These are phyloP conservation scores for Agrotis segetum DNA, from an alignment of 2,888 invertebrate species.

Conservation along the genomic window DNA sequence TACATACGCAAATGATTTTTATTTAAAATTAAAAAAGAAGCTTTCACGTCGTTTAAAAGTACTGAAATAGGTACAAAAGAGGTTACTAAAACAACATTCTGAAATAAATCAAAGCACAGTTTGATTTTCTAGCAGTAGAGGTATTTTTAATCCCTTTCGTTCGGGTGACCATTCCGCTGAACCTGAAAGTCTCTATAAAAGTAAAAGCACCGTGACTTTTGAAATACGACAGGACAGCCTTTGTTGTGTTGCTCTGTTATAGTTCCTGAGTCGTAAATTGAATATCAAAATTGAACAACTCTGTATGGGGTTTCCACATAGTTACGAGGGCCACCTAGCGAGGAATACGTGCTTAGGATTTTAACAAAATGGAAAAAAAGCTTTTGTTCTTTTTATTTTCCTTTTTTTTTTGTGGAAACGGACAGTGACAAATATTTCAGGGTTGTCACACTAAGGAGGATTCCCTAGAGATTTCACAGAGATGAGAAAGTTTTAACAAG, in stretches of 20 bases:
- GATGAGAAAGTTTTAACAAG: conserved; percentile 17
- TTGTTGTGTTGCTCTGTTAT: conserved; percentile 44
- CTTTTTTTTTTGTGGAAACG: background rate
- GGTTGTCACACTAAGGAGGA: background rate
- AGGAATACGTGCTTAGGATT: conserved; percentile 42
- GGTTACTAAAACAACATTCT: no score
- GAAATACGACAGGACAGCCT: conserved; percentile 39
- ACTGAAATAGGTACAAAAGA: no score
- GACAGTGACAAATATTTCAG: conserved; percentile 10
- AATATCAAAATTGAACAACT: conserved; percentile 53
- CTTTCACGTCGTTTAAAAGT: no score
- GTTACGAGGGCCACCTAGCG: conserved; percentile 47
- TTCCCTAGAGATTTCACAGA: background rate
- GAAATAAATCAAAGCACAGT: background rate
- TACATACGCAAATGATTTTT: no score
- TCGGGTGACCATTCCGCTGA: conserved; percentile 1
- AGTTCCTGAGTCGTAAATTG: conserved; percentile 54
- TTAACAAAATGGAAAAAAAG: conserved; percentile 10
- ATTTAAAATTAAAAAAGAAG: no score
- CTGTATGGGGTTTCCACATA: conserved; percentile 21
- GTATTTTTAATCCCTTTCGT: background rate
- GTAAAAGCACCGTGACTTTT: conserved; percentile 35
- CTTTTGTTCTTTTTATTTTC: background rate
- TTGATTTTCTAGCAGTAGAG: background rate
- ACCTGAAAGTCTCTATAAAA: conserved; percentile 37